Base-by-base conservation (phyloP, 2,888 invertebrate genomes). In the Ganaspis brasiliensis region DNA sequence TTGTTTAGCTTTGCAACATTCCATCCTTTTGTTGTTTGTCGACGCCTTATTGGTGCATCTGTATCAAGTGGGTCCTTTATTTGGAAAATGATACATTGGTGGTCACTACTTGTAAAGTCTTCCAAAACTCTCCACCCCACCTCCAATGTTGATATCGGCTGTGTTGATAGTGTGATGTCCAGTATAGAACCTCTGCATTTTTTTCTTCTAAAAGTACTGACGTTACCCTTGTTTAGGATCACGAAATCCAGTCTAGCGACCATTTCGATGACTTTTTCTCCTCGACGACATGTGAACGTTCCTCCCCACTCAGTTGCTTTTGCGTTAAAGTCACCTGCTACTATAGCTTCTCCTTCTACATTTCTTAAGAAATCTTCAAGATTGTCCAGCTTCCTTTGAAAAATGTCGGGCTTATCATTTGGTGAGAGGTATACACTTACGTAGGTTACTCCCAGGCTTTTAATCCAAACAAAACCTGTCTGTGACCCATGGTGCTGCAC, bases 271-370 rank as follows among this genome's bases (percentile, higher is more conserved):
- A 83, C 77, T 19, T 75, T 76, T 37, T 78, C 77, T 70, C 82
- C 84, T 70, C 85, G 76, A 59, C 31, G 70, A 73, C 84, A 76
- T 31, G 82, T 79, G n/a, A 16, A 10, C 24, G 78, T 77, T 78
- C 83, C 82, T 35, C 83, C 83, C 83, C 84, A 85, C 74, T 83
- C 77, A 71, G 78, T 12, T 10, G 77, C 78, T 67, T 61, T 70
- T 1, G 75, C 76, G 59, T 80, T 80, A 71, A 78, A 74, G 49
- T 80, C 80, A n/a, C 78, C 75, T 10, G 72, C 79, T 0, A 79
- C 57, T 1, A 81, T 49, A 6, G 73, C 45, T 16, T 67, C 71
- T 5, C 75, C 75, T 16, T 70, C 14, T 12, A 31, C 21, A 16
- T 45, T 26, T 1, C 12, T 19, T n/a, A 45, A 26, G 5, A 3